These are phyloP conservation scores for Icerya purchasi DNA, from an alignment of 2,888 invertebrate species.

Conservation along the genomic window DNA sequence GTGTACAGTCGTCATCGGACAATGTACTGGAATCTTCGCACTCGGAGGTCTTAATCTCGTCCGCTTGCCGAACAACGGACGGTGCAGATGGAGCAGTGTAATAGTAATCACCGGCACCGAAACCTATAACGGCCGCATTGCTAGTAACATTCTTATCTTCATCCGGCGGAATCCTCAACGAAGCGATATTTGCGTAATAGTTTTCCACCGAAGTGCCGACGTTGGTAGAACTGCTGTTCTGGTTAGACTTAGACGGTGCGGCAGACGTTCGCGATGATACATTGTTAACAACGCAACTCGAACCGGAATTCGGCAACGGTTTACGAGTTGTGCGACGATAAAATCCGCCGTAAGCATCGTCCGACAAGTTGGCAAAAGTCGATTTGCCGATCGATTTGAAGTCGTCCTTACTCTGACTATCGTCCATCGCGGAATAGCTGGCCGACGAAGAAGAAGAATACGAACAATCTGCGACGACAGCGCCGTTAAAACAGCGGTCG, in stretches of 20 bases:
- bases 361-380: too few relatives aligned
- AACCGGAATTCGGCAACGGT: background rate
- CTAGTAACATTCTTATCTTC: slow-evolving; percentile 13
- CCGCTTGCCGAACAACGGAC: background rate
- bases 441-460: background rate
- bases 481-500: too few relatives aligned
- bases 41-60: slow-evolving; percentile 14
- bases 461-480: background rate
- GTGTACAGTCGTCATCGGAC: slow-evolving; percentile 29
- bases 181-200: background rate
- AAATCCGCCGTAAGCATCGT: too few relatives aligned
- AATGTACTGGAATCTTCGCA: slow-evolving; percentile 27
- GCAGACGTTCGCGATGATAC: background rate
- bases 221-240: slow-evolving; percentile 21
- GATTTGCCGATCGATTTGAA: too few relatives aligned
- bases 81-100: slow-evolving; percentile 8
- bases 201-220: background rate
- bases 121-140: slow-evolving; percentile 11
- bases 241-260: background rate
- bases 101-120: slow-evolving; percentile 15
- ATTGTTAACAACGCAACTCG: background rate
- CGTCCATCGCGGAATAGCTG: background rate
- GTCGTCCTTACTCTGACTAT: background rate
- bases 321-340: too few relatives aligned
- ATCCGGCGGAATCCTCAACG: background rate